phyloP scores from a whole-genome alignment of 1,140 invertebrate species.

The Euglossa dilemma region DNA sequence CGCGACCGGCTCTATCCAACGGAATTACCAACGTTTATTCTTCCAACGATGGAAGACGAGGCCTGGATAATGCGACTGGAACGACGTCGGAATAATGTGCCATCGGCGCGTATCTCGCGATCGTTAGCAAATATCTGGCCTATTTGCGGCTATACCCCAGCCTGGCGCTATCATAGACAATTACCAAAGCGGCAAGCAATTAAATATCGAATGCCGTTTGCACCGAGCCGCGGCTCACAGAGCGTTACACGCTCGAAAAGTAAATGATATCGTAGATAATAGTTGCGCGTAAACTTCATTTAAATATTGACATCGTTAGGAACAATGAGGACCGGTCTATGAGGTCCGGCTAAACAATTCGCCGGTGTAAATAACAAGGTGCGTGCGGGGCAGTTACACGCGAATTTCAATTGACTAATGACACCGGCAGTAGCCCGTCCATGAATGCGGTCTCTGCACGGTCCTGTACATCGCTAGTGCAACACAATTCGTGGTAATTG shows the following conservation, averaged over 20 bases:
- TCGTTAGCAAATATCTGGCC: constrained; percentile 10
- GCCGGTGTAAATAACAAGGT: constrained; percentile 40
- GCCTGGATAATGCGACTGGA: neutral
- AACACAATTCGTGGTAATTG: constrained; percentile 40
- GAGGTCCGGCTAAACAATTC: constrained; percentile 38
- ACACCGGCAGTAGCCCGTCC: neutral
- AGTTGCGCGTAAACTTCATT: constrained; percentile 48
- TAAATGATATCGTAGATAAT: constrained; percentile 39
- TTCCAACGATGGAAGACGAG: neutral
- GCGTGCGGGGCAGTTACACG: constrained; percentile 1
- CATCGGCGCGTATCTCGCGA: constrained; percentile 8
- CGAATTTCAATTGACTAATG: constrained; percentile 25
- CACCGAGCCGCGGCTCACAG: neutral
- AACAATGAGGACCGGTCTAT: constrained; percentile 20
- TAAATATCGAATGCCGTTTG: constrained; percentile 38
- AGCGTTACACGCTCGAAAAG: constrained; percentile 9
- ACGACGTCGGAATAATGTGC: neutral
- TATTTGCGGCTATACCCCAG: neutral
- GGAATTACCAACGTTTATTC: constrained; percentile 8
- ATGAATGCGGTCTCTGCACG: neutral
- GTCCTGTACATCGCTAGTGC: constrained; percentile 23
- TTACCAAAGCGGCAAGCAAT: constrained; percentile 37
- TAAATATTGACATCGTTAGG: constrained; percentile 52
- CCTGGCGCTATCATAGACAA: neutral
- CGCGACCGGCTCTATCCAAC: neutral